Conservation (phyloP, 1,140 invertebrate species). For the Caligus rogercresseyi region DNA sequence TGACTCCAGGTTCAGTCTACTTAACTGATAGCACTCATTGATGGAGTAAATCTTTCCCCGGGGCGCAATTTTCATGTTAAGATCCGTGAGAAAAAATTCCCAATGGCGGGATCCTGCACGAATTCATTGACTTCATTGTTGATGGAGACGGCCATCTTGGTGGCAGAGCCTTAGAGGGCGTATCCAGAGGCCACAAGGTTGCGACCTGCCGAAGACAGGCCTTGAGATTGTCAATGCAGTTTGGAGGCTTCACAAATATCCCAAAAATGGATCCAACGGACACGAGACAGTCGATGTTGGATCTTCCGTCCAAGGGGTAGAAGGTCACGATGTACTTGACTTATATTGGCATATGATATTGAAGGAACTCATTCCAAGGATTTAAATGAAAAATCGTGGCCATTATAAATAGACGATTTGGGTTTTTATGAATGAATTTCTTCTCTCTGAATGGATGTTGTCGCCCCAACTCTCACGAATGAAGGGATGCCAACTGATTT, state of each 20-base stretch:
- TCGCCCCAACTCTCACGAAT: too few species aligned
- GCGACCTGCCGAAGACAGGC: not conserved
- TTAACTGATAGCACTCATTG: slow-evolving; percentile 61
- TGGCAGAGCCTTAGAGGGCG: slow-evolving; percentile 90
- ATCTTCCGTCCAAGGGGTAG: slow-evolving; percentile 95
- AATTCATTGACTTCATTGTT: slow-evolving; percentile 87
- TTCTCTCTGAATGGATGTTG: too few species aligned
- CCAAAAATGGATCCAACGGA: slow-evolving; percentile 97
- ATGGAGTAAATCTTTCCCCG: slow-evolving; percentile 88
- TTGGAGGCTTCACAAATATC: slow-evolving; percentile 50
- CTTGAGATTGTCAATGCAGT: not conserved
- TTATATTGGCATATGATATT: too few species aligned
- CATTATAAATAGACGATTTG: too few species aligned
- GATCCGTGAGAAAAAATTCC: slow-evolving; percentile 96
- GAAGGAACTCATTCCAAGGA: too few species aligned
- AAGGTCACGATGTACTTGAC: slow-evolving; percentile 98
- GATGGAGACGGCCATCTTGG: slow-evolving; percentile 74
- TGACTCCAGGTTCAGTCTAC: slow-evolving; percentile 49
- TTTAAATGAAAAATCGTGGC: too few species aligned
- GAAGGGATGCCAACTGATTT: too few species aligned
- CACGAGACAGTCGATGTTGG: slow-evolving; percentile 96
- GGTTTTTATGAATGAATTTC: too few species aligned
- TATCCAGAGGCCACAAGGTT: slow-evolving; percentile 81
- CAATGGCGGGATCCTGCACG: slow-evolving; percentile 89
- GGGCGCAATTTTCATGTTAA: slow-evolving; percentile 61